A percentile compares a stretch with the other conserved stretches of the same genome.
These are phyloP conservation scores for Tipula vernalis DNA, from an alignment of 2,888 invertebrate species.

Conservation along the genomic window DNA sequence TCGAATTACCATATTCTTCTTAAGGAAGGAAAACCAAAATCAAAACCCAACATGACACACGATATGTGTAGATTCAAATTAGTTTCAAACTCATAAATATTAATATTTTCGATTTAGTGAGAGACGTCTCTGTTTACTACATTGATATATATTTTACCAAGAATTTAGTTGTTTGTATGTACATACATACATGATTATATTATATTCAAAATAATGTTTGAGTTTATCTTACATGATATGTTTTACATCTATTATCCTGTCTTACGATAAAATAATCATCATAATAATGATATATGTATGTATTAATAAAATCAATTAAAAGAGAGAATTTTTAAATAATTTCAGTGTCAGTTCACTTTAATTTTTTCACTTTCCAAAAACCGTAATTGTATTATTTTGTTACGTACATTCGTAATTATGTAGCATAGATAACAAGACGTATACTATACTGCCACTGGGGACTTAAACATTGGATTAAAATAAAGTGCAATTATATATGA, in stretches of 20 bases:
- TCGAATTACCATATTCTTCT: not conserved
- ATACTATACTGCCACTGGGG: not conserved
- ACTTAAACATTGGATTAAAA: not conserved
- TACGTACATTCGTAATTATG: not conserved
- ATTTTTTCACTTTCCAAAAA: not conserved
- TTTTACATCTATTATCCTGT: not conserved
- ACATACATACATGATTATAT: not conserved
- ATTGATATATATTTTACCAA: not conserved
- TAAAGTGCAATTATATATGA: not conserved
- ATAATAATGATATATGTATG: not conserved
- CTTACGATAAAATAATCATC: not conserved
- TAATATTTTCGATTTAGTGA: not conserved
- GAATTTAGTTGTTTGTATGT: not conserved
- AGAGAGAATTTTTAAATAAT: not conserved
- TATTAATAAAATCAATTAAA: not conserved
- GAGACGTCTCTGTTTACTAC: not conserved
- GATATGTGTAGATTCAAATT: not conserved
- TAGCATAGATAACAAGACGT: not conserved
- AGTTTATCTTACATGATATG: not conserved
- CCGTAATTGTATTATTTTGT: not conserved
- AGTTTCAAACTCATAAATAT: not conserved
- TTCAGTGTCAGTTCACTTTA: not conserved
- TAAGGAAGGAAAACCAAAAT: not conserved
- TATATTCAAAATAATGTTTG: not conserved
- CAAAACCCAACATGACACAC: not conserved